Percentiles rank a stretch among this genome's conserved stretches.
phyloP scores from a whole-genome alignment of 1,140 invertebrate genomes.

The Neotoxoptera formosana region DNA sequence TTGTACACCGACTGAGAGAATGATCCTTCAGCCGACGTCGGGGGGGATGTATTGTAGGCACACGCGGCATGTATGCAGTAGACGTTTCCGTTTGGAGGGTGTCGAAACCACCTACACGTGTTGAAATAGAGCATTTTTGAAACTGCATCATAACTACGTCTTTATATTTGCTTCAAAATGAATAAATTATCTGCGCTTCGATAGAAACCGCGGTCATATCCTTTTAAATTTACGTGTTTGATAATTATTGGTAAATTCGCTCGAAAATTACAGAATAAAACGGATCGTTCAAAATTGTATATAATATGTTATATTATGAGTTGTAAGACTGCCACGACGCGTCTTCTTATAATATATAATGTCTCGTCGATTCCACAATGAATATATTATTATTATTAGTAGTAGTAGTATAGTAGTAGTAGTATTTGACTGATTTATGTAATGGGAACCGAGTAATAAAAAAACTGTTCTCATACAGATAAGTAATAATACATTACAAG shows the following conservation, averaged over 20 bases:
- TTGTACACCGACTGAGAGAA: not conserved
- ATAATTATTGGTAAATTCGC: not conserved
- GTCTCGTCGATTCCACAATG: not conserved
- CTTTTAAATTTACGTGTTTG: not conserved
- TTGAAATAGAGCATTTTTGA: not conserved
- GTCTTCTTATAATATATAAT: not conserved
- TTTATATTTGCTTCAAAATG: too few species aligned
- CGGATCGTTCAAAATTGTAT: not conserved
- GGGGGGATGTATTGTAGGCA: not conserved
- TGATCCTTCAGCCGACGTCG: not conserved
- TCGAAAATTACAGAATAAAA: not conserved
- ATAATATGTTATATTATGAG: not conserved
- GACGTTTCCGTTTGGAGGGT: not conserved
- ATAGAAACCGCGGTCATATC: not conserved
- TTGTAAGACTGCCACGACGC: too few species aligned
- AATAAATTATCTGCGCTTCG: not conserved
- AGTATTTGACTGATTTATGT: not conserved
- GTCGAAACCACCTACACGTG: not conserved
- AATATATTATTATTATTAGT: not conserved
- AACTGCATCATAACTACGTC: not conserved
- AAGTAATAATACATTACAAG: not conserved
- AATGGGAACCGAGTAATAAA: not conserved
- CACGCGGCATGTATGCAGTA: not conserved
- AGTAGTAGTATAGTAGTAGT: too few species aligned
- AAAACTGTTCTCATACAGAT: not conserved